Evolutionary conservation across 2,113 vertebrate species (phyloP), one percentile per base, ranked within the genome.

Genomic region (Pseudolaguvia tuberculata): DNA sequence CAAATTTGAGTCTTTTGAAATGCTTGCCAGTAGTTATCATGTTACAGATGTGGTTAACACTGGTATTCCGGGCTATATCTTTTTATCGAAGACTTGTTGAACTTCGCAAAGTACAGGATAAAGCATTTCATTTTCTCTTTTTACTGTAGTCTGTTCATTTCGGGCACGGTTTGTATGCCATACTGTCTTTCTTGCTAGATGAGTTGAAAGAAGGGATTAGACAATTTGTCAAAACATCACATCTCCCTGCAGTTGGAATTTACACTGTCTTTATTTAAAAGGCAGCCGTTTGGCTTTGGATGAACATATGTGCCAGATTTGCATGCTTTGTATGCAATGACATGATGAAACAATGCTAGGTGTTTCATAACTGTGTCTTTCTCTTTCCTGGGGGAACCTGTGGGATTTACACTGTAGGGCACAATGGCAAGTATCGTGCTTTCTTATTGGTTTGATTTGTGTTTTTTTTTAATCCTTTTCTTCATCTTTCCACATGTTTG

Each of bases 331-430:
- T 77, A 47, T 53, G 70, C 31, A 73, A 69, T 80, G 63, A 72
- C 17, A 39, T 77, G 52, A 70, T 73, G 65, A 70, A 73, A 47
- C 47, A 75, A 48, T 59, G 13, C 31, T 67, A 68, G 27, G 65
- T 42, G 31, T 25, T 67, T 74, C 65, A 52, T 81, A 78, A 75
- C 69, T 69, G 25, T 80, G 20, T 78, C 68, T 80, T 72, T 82
- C 62, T 74, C 56, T 78, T 47, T 82, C 35, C 73, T 45, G 56
- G 70, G n/a, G 55, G 70, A 66, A 78, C 78, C 77, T 77, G 47
- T 78, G 62, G 80, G 72, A 75, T 80, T 75, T 78, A 77, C 75
- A 68, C 69, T 68, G 45, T 76, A 82, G 81, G 78, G 75, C 50
- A 70, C 23, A 80, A 78, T 75, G 78, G 78, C 75, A 82, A 82